Percentiles rank a stretch among this genome's conserved stretches.
phyloP scores from a whole-genome alignment of 2,797 vertebrate genomes.

The Falco concolor region DNA sequence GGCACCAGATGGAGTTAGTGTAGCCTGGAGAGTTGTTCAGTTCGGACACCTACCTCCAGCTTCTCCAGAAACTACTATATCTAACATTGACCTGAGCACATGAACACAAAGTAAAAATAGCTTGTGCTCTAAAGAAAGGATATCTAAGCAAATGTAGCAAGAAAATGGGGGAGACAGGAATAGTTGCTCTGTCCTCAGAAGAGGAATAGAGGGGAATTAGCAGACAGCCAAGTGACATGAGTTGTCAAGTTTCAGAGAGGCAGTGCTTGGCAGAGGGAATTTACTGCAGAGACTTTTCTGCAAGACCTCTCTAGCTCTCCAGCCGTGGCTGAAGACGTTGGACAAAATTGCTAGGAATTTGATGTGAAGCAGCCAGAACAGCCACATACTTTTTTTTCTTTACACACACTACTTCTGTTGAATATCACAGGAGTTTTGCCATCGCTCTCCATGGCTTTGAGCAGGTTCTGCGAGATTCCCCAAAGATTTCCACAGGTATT shows the following conservation, averaged over 20 bases:
- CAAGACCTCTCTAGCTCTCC: not conserved
- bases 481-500: not conserved
- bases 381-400: not conserved
- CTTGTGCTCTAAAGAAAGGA: not conserved
- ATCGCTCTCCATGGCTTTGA: not conserved
- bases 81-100: not conserved
- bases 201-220: not conserved
- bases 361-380: not conserved
- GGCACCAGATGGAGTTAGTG: not conserved
- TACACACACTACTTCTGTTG: not conserved
- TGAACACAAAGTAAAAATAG: not conserved
- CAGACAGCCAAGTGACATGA: not conserved
- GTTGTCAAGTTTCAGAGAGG: not conserved
- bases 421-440: not conserved
- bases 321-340: not conserved
- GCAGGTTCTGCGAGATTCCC: not conserved
- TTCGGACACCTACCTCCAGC: not conserved
- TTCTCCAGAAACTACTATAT: not conserved
- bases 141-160: not conserved
- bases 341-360: constrained; percentile 17
- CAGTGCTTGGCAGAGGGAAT: not conserved
- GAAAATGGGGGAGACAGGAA: not conserved
- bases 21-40: not conserved
- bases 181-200: not conserved
- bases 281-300: not conserved